Evolutionary conservation across 2,888 invertebrate species (phyloP).

Genomic region (Andrena minutula): DNA sequence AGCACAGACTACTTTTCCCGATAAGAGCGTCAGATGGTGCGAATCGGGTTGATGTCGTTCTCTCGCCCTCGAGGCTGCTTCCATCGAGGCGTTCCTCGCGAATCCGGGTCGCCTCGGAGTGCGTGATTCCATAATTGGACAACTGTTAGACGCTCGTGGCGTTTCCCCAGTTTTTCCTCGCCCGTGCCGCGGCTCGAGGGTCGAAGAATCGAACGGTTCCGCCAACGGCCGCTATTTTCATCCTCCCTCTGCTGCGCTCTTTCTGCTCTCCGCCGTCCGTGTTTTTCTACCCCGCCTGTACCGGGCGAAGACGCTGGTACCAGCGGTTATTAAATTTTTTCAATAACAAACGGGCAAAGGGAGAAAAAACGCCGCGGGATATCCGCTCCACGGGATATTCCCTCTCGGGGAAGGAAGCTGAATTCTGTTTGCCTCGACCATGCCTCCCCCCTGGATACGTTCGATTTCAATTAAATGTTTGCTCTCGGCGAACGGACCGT

Average conservation of each 20-base stretch:
- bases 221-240: not conserved
- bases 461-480: constrained; percentile 77
- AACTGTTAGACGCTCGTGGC: constrained; percentile 16
- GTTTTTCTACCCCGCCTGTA: not conserved
- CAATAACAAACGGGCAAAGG: constrained; percentile 44
- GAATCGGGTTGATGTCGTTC: constrained; percentile 11
- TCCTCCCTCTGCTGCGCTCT: not conserved
- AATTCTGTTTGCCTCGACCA: constrained; percentile 34
- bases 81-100: constrained; percentile 6
- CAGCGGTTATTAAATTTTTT: constrained; percentile 64
- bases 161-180: not conserved
- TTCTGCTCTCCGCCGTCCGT: not conserved
- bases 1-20: constrained; percentile 18
- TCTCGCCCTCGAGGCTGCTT: constrained; percentile 1
- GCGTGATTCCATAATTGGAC: constrained; percentile 37
- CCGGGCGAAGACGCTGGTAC: constrained; percentile 29
- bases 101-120: constrained; percentile 6
- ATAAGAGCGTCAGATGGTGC: constrained; percentile 36
- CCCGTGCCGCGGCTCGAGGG: not conserved
- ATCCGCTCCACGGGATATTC: constrained; percentile 34
- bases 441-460: constrained; percentile 60
- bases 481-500: constrained; percentile 57
- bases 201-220: constrained; percentile 6
- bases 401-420: constrained; percentile 15
- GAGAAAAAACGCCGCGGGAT: constrained; percentile 32